Evolutionary conservation across 2,797 vertebrate genomes (phyloP).

Genomic region (Poecilia velifera): DNA sequence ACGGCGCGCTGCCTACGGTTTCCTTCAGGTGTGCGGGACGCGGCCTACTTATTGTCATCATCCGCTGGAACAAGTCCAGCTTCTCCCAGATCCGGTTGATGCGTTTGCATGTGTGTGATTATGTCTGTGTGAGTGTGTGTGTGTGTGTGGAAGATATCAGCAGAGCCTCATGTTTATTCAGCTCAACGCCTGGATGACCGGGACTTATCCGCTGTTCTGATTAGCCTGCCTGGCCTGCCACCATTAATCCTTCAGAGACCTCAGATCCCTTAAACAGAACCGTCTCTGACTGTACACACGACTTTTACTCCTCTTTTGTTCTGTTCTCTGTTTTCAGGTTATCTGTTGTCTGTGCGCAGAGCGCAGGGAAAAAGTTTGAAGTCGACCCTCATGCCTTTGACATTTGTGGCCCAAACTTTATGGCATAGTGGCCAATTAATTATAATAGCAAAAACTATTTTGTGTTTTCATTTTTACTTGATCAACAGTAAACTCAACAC

Average conservation of each 20-base stretch:
- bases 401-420: too few relatives aligned
- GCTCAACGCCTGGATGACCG: slow-evolving; percentile 80
- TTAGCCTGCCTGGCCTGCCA: slow-evolving; percentile 81
- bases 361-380: neutral
- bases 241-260: slow-evolving; percentile 81
- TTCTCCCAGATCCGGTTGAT: slow-evolving; percentile 63
- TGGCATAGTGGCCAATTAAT: too few relatives aligned
- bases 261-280: slow-evolving; percentile 68
- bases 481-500: too few relatives aligned
- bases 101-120: slow-evolving; percentile 57
- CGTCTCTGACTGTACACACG: slow-evolving; percentile 43
- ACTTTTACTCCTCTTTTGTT: slow-evolving; percentile 22
- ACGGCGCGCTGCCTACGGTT: slow-evolving; percentile 20
- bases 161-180: slow-evolving; percentile 81
- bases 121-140: slow-evolving; percentile 45
- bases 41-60: slow-evolving; percentile 72
- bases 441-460: too few relatives aligned
- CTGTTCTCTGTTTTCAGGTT: slow-evolving; percentile 17
- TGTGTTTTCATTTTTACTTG: too few relatives aligned
- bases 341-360: slow-evolving; percentile 11
- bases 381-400: neutral
- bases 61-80: slow-evolving; percentile 69
- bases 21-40: slow-evolving; percentile 32
- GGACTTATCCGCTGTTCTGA: slow-evolving; percentile 80
- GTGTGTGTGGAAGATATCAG: slow-evolving; percentile 68